phyloP scores from a whole-genome alignment of 2,888 invertebrate genomes.

The Oscheius sp. region DNA sequence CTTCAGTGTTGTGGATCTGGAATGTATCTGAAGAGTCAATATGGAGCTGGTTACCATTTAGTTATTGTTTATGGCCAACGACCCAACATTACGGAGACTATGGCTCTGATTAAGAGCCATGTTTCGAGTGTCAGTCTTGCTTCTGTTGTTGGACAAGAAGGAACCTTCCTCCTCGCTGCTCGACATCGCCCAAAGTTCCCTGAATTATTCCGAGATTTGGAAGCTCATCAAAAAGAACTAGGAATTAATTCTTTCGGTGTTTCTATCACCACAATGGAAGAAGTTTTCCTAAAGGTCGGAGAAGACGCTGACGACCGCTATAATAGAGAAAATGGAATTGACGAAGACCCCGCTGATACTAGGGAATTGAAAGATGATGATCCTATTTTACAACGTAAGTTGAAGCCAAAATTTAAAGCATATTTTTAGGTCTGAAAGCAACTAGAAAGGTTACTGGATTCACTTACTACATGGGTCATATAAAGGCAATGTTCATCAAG shows the following conservation, averaged over 20 bases:
- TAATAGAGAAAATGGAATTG: conserved; percentile 35
- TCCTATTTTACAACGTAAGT: conserved; percentile 39
- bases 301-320: conserved; percentile 55
- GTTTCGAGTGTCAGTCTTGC: conserved; percentile 73
- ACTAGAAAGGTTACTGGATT: conserved; percentile 44
- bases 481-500: conserved; percentile 61
- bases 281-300: conserved; percentile 81
- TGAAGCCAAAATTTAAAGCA: too few species aligned
- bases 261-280: conserved; percentile 86
- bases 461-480: conserved; percentile 48
- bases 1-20: conserved; percentile 84
- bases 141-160: conserved; percentile 81
- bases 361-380: conserved; percentile 40
- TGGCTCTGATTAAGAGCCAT: conserved; percentile 32
- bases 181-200: conserved; percentile 71
- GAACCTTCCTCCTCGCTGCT: conserved; percentile 76
- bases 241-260: conserved; percentile 83
- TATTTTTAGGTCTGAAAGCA: conserved; percentile 34
- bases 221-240: conserved; percentile 75
- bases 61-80: conserved; percentile 76
- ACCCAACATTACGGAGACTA: conserved; percentile 23
- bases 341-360: conserved; percentile 31
- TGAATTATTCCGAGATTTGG: conserved; percentile 79
- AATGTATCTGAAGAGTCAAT: conserved; percentile 80
- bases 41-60: conserved; percentile 84